Base-by-base conservation (phyloP, 53 echinoderm and acorn worm genomes). In the Holothuria scabra region DNA sequence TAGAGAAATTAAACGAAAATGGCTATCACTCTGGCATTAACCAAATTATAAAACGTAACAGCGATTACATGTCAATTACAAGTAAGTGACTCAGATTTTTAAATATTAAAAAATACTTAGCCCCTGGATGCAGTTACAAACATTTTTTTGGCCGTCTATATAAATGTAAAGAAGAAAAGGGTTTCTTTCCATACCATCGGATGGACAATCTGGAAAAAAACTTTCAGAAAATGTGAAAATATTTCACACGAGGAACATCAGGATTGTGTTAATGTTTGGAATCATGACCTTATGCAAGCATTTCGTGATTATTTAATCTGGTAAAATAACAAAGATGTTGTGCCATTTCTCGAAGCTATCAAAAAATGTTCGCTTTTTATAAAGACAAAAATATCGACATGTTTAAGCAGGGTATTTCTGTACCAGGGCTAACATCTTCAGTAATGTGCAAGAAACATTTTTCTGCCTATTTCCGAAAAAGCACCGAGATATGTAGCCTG, bases 291-390 rank as follows among this genome's bases (percentile, higher is more conserved):
- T 35, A 35, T 35, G 35, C 35, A 35, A 35, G 22, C 81, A 5
- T 19, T 91, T 1, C 5, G 64, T 18, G 91, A 91, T 33, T 85
- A 67, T 38, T 56, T 87, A 1, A 28, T 67, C 11, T 90, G 90
- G 90, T 90, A 90, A 49, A 90, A 90, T 44, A 90, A 90, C 29
- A 60, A 59, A 8, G 88, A 91, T 71, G 88, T 91, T 4, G 35
- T 35, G 8, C 91, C 91, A 5, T 88, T 91, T 30, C 38, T 87
- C 22, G 81, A 87, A 18, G 93, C 89, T 0, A 22, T 93, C 1
- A 82, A 78, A 0, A 93, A 93, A 67, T 90, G 89, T 87, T 22
- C 3, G 35, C 35, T n/a, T n/a, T n/a, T n/a, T n/a, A n/a, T n/a
- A n/a, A n/a, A n/a, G n/a, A n/a, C n/a, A n/a, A n/a, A n/a, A n/a